Conservation (phyloP, 2,113 vertebrate species). For the Uropsilus gracilis region DNA sequence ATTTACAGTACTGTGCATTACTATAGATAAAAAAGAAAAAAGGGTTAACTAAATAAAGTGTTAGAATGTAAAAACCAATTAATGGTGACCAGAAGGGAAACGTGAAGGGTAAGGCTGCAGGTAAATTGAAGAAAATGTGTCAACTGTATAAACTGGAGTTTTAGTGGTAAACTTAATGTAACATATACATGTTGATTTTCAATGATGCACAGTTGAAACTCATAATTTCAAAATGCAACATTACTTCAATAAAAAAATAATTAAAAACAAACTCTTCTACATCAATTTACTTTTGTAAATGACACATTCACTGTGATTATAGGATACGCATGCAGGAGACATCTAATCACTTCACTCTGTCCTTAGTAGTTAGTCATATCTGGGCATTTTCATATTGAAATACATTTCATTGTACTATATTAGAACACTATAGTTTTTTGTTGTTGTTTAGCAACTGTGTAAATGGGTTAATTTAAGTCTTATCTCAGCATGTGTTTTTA, state of each 20-base stretch:
- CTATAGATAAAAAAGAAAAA: background rate
- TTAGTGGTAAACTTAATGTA: too few species aligned
- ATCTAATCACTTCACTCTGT: background rate
- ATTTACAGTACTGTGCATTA: too few species aligned
- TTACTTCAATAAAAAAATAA: too few species aligned
- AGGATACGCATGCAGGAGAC: background rate
- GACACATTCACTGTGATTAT: background rate
- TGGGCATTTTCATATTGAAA: background rate
- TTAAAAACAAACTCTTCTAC: too few species aligned
- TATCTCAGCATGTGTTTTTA: background rate
- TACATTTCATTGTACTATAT: background rate
- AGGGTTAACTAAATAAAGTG: background rate
- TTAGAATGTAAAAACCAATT: too few species aligned
- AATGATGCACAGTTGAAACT: too few species aligned
- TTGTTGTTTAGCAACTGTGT: background rate
- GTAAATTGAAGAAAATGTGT: too few species aligned
- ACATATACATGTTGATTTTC: too few species aligned
- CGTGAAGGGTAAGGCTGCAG: too few species aligned
- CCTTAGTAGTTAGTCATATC: background rate
- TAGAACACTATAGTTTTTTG: background rate
- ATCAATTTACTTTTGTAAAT: background rate
- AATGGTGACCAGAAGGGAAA: too few species aligned
- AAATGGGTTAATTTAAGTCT: background rate
- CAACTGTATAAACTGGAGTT: too few species aligned
- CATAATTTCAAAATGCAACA: too few species aligned